Conservation (phyloP, 37 sponge, comb jelly and placozoan species). For the Oscarella lobularis region DNA sequence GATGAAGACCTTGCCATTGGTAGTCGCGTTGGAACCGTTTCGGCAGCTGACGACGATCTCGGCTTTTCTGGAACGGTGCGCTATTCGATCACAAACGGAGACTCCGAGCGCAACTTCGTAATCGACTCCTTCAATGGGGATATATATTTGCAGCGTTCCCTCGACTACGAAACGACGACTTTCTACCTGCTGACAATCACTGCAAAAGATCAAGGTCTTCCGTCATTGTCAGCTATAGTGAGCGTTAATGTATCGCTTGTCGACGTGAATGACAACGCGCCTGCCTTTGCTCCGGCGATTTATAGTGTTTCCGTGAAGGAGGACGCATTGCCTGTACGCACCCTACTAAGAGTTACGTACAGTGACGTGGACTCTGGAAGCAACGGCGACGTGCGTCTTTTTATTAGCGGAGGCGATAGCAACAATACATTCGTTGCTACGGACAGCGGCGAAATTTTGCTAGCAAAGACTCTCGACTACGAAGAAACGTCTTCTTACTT, state of each 20-base stretch:
- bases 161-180: not conserved
- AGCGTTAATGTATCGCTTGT: not conserved
- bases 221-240: not conserved
- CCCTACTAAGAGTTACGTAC: slow-evolving; percentile 11
- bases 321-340: not conserved
- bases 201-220: not conserved
- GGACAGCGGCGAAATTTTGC: not conserved
- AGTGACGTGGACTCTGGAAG: slow-evolving; percentile 8
- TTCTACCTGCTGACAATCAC: not conserved
- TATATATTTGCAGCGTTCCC: not conserved
- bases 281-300: not conserved
- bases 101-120: not conserved
- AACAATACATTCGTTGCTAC: not conserved
- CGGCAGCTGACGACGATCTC: not conserved
- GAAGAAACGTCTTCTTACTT: not conserved
- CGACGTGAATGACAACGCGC: slow-evolving; percentile 5
- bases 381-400: slow-evolving; percentile 12
- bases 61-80: not conserved
- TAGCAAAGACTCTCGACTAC: not conserved
- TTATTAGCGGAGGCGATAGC: not conserved
- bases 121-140: not conserved
- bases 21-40: not conserved
- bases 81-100: not conserved
- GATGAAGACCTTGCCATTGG: not conserved
- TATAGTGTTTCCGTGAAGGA: not conserved